A percentile compares a stretch with the other conserved stretches of the same genome.
These are phyloP conservation scores for Furcifer pardalis DNA, from an alignment of 2,797 vertebrate genomes.

Conservation along the genomic window DNA sequence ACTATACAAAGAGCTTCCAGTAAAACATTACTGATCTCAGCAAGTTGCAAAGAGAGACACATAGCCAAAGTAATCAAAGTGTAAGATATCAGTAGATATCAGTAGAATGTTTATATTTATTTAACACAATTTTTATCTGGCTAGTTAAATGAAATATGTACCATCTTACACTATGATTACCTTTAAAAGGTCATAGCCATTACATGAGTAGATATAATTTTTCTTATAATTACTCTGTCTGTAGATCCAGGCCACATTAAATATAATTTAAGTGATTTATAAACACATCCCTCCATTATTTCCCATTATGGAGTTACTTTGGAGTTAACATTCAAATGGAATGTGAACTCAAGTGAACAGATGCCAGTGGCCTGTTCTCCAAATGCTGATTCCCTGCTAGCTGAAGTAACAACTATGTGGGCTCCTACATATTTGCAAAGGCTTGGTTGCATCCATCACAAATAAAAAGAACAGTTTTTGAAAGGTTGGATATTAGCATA, in stretches of 20 bases:
- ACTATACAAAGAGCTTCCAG: not conserved
- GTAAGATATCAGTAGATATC: not conserved
- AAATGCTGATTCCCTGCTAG: not conserved
- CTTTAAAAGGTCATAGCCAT: slow-evolving; percentile 11
- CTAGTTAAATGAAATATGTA: not conserved
- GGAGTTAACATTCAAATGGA: rapidly evolving
- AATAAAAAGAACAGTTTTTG: not conserved
- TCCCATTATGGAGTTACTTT: not conserved
- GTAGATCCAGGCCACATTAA: not conserved
- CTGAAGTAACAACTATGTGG: rapidly evolving
- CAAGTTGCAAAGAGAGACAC: slow-evolving; percentile 35
- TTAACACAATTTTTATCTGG: slow-evolving; percentile 12
- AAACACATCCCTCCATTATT: rapidly evolving
- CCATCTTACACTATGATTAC: not conserved
- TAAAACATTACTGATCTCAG: not conserved
- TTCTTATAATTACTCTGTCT: slow-evolving; percentile 5
- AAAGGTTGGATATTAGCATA: not conserved
- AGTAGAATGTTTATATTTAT: slow-evolving; percentile 53
- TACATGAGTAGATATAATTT: not conserved
- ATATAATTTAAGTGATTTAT: not conserved
- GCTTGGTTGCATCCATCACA: not conserved
- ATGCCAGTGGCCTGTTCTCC: not conserved
- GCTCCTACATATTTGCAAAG: not conserved
- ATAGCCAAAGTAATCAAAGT: not conserved
- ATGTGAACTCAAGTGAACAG: not conserved